Evolutionary conservation across 1,140 invertebrate genomes (phyloP), one percentile per base, ranked within the genome.

Genomic region (Copidosoma floridanum): DNA sequence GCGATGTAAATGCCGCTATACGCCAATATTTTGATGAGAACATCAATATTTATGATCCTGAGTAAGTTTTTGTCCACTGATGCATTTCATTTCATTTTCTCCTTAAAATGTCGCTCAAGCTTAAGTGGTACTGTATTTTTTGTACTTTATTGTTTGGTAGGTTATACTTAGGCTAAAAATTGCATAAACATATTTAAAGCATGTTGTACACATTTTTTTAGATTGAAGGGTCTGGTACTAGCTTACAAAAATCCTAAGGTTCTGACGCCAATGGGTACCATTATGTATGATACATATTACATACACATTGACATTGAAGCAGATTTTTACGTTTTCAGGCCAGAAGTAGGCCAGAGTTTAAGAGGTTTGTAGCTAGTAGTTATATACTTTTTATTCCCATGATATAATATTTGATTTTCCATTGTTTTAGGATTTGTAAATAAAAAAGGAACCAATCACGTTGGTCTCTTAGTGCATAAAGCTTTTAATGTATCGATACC

Each of bases 401-500:
- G n/a, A n/a, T n/a, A n/a, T n/a, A n/a, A n/a, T n/a, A n/a, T n/a
- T n/a, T n/a, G n/a, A n/a, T n/a, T n/a, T n/a, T n/a, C 52, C 72
- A 75, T 29, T 29, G n/a, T 65, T 68, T 47, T 21, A 72, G 88
- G 87, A 24, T 67, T 84, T 65, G 83, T 87, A 14, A 86, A 83
- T 65, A 88, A 86, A 71, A 86, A 83, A 66, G 82, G 79, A 48
- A 65, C 76, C 6, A 84, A 85, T 67, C 83, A 88, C 75, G 73
- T 89, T 47, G 83, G 83, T 26, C 80, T 86, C 50, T 73, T 88
- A 21, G 81, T 88, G 1, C 85, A 89, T 67, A 83, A 85, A 69
- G 79, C 82, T 24, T 88, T 88, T 67, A 87, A 87, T 74, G 82
- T 86, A 26, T 85, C 85, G 5, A 82, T 88, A 51, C 83, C 83